These are phyloP conservation scores for Tyto alba DNA, from an alignment of 2,113 vertebrate species.

Conservation along the genomic window DNA sequence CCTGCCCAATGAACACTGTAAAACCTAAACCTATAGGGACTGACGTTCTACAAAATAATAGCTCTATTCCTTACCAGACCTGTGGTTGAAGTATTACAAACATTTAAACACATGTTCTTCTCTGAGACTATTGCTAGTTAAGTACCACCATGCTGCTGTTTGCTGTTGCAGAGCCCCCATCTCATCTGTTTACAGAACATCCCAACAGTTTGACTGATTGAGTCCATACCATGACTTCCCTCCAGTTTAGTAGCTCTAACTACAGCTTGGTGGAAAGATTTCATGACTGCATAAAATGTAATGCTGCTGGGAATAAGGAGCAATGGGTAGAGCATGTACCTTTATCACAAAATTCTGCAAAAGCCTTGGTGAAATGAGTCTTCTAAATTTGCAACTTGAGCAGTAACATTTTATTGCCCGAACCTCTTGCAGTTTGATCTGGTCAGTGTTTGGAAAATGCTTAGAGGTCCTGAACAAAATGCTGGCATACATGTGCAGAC, in stretches of 20 bases:
- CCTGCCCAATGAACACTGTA: neutral
- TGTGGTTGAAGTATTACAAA: neutral
- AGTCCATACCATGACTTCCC: neutral
- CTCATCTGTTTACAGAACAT: neutral
- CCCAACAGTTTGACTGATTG: neutral
- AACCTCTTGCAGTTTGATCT: neutral
- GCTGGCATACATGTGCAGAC: fast-evolving
- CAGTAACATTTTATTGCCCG: neutral
- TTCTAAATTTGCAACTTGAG: neutral
- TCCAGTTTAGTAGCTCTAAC: neutral
- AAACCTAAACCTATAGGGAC: neutral
- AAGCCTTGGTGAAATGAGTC: neutral
- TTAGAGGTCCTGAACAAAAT: neutral
- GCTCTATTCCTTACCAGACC: neutral
- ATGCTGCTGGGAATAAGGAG: neutral
- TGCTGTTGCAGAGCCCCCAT: neutral
- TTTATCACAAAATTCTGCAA: neutral
- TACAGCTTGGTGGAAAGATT: neutral
- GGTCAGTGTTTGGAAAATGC: neutral
- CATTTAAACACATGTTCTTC: neutral
- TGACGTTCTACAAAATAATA: neutral
- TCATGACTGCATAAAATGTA: neutral
- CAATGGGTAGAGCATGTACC: neutral
- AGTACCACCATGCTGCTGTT: neutral
- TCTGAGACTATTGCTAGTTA: neutral